Evolutionary conservation across 2,888 invertebrate species (phyloP).

Genomic region (Leucozona laternaria): DNA sequence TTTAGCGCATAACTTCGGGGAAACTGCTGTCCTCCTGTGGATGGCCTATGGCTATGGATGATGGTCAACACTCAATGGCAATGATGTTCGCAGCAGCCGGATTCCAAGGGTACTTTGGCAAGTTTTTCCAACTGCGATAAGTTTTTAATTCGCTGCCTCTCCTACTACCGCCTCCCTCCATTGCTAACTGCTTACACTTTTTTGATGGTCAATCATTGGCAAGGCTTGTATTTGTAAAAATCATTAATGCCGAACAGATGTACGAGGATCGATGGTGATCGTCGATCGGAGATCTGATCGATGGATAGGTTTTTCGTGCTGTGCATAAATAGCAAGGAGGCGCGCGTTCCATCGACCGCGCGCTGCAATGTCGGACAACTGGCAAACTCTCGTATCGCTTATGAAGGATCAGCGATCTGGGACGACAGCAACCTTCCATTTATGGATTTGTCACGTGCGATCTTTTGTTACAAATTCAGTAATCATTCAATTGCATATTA

Average conservation of each 20-base stretch:
- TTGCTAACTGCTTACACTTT: constrained; percentile 12
- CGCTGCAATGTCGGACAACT: constrained; percentile 63
- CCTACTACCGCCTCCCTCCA: neutral
- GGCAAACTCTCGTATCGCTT: constrained; percentile 55
- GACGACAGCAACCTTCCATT: constrained; percentile 78
- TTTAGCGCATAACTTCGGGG: constrained; percentile 67
- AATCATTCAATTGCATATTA: constrained; percentile 81
- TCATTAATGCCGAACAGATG: constrained; percentile 75
- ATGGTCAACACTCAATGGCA: constrained; percentile 32
- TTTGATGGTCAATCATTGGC: constrained; percentile 46
- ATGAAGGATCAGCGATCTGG: constrained; percentile 59
- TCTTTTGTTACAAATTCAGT: constrained; percentile 83
- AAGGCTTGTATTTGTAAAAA: constrained; percentile 67
- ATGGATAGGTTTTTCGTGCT: constrained; percentile 73
- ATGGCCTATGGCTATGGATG: neutral
- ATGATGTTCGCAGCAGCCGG: constrained; percentile 42
- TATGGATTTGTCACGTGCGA: constrained; percentile 84
- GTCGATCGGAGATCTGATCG: constrained; percentile 62
- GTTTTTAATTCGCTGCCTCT: neutral
- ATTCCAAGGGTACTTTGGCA: constrained; percentile 62
- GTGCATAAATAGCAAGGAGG: constrained; percentile 65
- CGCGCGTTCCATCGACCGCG: constrained; percentile 66
- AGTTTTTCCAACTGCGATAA: constrained; percentile 56
- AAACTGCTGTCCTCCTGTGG: constrained; percentile 50
- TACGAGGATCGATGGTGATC: constrained; percentile 71